Evolutionary conservation across 2,113 vertebrate genomes (phyloP), one percentile per base, ranked within the genome.

Genomic region (Saiga tatarica): DNA sequence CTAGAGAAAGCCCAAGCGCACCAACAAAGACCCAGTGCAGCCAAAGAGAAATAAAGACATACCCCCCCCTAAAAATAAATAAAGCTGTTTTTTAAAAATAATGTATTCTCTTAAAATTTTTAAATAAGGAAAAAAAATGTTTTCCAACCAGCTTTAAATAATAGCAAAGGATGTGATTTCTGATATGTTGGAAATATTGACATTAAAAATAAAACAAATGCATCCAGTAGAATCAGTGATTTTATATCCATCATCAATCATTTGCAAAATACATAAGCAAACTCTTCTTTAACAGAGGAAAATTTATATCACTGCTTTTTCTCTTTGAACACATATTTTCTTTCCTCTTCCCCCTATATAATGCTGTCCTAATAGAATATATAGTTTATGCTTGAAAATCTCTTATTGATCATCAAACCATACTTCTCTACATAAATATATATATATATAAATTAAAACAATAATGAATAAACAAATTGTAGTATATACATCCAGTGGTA

Each of bases 251-350:
- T 33, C 52, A 64, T 55, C 47, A 89, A 39, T 26, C 30, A 64
- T 87, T 96, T 91, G 50, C 42, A 71, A 94, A 96, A 91, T 60
- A 87, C 11, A 39, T 62, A 64, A 89, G 39, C 39, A 92, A 95
- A 42, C 60, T 55, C 28, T 52, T 87, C 55, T 52, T 92, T 74
- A 92, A 83, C 11, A 92, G 9, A 92, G 39, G 57, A 93, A 79
- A 92, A 85, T 79, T 85, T 57, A n/a, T 33, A 59, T 89, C 81
- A 52, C 39, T 97, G 47, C 5, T 36, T 89, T 85, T 67, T 89
- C 47, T 85, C n/a, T 50, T 67, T 59, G 57, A 97, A 92, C 12
- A 64, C 26, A 23, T 36, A 93, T 71, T 92, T 95, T 92, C 84
- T 89, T 59, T 84, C 15, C 52, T 55, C 36, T 76, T 83, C 25